Evolutionary conservation across 2,888 invertebrate species (phyloP).

Genomic region (Oscheius myriophilus): DNA sequence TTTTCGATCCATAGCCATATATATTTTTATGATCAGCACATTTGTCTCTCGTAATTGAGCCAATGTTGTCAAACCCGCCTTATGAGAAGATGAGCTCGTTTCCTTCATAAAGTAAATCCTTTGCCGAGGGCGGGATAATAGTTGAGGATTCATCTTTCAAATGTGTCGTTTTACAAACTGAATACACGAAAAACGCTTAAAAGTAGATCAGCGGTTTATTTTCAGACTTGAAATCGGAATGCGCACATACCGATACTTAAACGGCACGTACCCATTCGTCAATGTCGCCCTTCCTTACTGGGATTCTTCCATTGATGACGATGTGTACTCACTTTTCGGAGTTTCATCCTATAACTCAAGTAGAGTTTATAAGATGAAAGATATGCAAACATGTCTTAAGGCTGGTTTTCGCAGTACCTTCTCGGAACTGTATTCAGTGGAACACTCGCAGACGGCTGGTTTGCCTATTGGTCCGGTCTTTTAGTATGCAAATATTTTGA

Average conservation of each 20-base stretch:
- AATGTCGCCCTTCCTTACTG: slow-evolving; percentile 19
- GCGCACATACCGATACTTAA: slow-evolving; percentile 2
- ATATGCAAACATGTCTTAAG: slow-evolving; percentile 17
- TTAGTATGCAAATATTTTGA: slow-evolving; percentile 4
- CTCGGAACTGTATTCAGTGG: slow-evolving; percentile 19
- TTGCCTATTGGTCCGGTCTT: slow-evolving; percentile 22
- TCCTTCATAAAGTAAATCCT: too few species aligned
- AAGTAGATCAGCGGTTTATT: too few species aligned
- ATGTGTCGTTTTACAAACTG: too few species aligned
- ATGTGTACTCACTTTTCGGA: not conserved
- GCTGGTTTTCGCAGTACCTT: slow-evolving; percentile 19
- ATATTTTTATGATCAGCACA: too few species aligned
- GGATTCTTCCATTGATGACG: slow-evolving; percentile 22
- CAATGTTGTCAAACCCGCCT: too few species aligned
- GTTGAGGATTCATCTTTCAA: too few species aligned
- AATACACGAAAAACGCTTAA: too few species aligned
- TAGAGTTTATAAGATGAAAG: too few species aligned
- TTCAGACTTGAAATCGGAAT: slow-evolving; percentile 29
- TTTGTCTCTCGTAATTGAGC: too few species aligned
- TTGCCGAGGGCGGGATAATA: too few species aligned
- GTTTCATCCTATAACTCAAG: not conserved
- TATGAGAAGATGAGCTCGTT: too few species aligned
- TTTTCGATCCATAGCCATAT: too few species aligned
- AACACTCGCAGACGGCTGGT: slow-evolving; percentile 12
- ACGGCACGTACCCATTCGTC: slow-evolving; percentile 20